Percentiles rank a stretch among this genome's conserved stretches.
Evolutionary conservation across 2,113 vertebrate genomes (phyloP).

Genomic region (Pterocles burchelli): DNA sequence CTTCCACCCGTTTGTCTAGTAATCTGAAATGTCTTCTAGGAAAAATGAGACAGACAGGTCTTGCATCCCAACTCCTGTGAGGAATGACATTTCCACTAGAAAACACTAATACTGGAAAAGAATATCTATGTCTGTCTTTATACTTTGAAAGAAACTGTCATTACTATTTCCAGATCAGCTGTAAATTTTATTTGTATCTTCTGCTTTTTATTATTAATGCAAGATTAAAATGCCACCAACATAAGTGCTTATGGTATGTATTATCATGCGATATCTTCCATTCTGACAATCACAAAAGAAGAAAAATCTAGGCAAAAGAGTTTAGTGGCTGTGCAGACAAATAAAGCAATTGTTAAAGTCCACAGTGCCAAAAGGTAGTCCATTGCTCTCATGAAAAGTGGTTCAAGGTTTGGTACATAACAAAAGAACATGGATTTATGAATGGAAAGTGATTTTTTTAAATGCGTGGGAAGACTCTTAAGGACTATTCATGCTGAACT

Average conservation of each 20-base stretch:
- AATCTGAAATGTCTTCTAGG: background rate
- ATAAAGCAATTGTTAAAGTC: background rate
- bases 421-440: conserved; percentile 16
- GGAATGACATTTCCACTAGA: background rate
- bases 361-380: background rate
- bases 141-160: background rate
- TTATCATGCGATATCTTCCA: background rate
- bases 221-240: background rate
- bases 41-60: background rate
- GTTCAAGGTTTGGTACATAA: conserved; percentile 18
- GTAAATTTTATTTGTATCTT: background rate
- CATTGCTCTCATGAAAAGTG: conserved; percentile 1
- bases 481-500: background rate
- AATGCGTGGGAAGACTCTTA: background rate
- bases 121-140: background rate
- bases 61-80: background rate
- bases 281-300: background rate
- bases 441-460: background rate
- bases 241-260: background rate
- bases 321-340: background rate
- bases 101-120: background rate
- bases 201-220: background rate
- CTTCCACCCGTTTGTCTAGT: background rate
- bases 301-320: background rate
- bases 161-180: background rate